Evolutionary conservation across 2,888 invertebrate species (phyloP).

Genomic region (Papilio gigon): DNA sequence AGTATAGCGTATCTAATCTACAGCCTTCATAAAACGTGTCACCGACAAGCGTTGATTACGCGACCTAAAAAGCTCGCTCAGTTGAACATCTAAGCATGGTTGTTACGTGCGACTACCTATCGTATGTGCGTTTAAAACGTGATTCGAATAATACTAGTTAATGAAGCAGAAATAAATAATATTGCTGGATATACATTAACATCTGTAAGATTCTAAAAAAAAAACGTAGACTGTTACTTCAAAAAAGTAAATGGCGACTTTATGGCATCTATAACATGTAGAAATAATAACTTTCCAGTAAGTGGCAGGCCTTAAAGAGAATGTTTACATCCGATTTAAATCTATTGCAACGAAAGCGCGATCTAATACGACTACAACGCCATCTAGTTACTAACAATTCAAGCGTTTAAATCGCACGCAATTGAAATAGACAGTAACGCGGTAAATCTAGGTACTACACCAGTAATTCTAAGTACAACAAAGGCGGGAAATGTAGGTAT

Average conservation of each 20-base stretch:
- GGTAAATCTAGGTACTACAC: neutral
- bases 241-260: too few species aligned
- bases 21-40: constrained; percentile 22
- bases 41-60: constrained; percentile 25
- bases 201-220: neutral
- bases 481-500: neutral
- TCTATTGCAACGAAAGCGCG: neutral
- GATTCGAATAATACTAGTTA: neutral
- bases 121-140: neutral
- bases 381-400: constrained; percentile 1
- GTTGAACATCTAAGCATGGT: constrained; percentile 23
- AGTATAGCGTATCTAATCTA: constrained; percentile 2
- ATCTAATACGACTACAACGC: neutral
- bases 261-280: too few species aligned
- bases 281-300: neutral
- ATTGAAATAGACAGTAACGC: neutral
- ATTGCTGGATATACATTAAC: neutral
- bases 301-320: too few species aligned
- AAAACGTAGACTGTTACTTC: too few species aligned
- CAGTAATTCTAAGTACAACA: neutral
- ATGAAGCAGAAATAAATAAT: neutral
- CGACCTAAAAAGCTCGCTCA: constrained; percentile 28
- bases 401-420: neutral
- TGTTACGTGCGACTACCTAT: neutral
- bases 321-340: neutral